Evolutionary conservation across 2,113 vertebrate species (phyloP), one percentile per base, ranked within the genome.

Genomic region (Leucopsar rothschildi): DNA sequence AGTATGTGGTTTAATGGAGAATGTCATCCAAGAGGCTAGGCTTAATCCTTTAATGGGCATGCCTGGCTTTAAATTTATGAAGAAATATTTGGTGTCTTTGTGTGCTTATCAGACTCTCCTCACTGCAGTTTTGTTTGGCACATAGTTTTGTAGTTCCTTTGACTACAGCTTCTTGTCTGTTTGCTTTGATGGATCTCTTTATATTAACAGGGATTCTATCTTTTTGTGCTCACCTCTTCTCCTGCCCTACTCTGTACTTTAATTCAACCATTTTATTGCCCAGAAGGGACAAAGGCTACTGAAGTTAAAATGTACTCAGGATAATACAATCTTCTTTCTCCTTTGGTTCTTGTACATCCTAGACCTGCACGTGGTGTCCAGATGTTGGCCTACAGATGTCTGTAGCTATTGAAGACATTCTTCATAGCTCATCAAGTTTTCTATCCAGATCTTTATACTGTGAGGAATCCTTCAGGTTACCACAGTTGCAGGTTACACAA

Each of bases 401-500:
- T 73, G 9, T 37, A 47, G 8, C 56, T 72, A 4, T 37, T 88
- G 72, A 83, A 91, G 17, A 84, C 75, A 82, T 82, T 92, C n/a
- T 52, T 75, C 8, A 8, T 45, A 70, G 29, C 59, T 86, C 56
- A 47, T 93, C 27, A 81, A 13, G 13, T 94, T 77, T 77, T 83
- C 45, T 70, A 6, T 70, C n/a, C 61, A 63, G 40, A 70, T 27
- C 31, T 77, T 65, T 39, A 65, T 40, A 63, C n/a, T 44, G 5
- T 70, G 33, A 83, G 39, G 66, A 77, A 86, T 77, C 45, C 56
- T 81, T 86, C 68, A 63, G 29, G 56, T 63, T 88, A 84, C n/a
- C 60, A 49, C 77, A 88, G 44, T 18, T 88, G 50, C 55, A 93
- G 28, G 24, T 95, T 96, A 80, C 84, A 52, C 85, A 93, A 87